Base-by-base conservation (phyloP, 2,797 vertebrate species). In the Tragopan temminckii region DNA sequence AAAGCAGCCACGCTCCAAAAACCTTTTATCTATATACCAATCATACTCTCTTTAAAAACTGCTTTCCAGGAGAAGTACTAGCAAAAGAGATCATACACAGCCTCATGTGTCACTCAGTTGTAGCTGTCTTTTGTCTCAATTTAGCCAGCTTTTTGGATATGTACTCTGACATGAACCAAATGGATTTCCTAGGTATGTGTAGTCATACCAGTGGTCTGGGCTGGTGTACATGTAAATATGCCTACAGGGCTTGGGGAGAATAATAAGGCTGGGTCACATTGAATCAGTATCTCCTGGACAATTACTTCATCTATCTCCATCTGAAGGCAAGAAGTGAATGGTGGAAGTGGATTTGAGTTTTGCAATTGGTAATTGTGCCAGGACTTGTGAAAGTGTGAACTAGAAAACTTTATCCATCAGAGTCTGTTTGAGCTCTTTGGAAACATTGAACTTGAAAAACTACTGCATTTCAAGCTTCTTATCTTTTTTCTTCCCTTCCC, bases 211-310 rank as follows among this genome's bases (percentile, higher is more conserved):
- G 33, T 17, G 19, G n/a, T n/a, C 23, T 52, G 14, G 20, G 31
- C 19, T 33, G 33, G 15, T 12, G 35, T 33, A 13, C 0, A 0
- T 25, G 6, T 35, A 33, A 53, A 10, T 33, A 43, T 3, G 33
- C 8, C 8, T 38, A 10, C 1, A 27, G 5, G 6, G 4, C 7
- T 4, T 63, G 21, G 2, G 14, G 9, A 50, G 55, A 85, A 82
- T 38, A 29, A n/a, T 20, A 62, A 59, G 18, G 6, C 38, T 70
- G 33, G 3, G 11, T 57, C 19, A 64, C 9, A 5, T 11, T 12
- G 11, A 23, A 17, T 23, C 23, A 50, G 9, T 52, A 29, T 8
- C 2, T 8, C 9, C 9, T 10, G 31, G 3, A 55, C 20, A 38
- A 19, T 35, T 11, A 33, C 27, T 79, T 76, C 25, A 35, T 12